Conservation (phyloP, 2,888 invertebrate genomes). For the Aporophyla nigra region DNA sequence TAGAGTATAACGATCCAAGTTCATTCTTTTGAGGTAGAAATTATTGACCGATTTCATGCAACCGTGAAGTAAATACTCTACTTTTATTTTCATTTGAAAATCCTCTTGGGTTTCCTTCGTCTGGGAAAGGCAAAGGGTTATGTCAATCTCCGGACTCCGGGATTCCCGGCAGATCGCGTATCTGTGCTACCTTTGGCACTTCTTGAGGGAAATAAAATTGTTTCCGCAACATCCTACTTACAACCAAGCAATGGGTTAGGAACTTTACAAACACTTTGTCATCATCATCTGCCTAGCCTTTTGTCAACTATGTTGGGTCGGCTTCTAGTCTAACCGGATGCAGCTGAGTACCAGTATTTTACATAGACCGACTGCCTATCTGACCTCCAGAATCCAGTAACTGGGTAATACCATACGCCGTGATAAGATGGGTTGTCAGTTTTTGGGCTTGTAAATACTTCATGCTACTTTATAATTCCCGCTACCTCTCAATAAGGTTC, state of each 20-base stretch:
- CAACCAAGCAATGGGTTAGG: background rate
- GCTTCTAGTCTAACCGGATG: too few relatives aligned
- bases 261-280: background rate
- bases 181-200: background rate
- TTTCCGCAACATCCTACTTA: background rate
- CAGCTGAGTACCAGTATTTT: too few relatives aligned
- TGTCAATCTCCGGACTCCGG: constrained; percentile 17
- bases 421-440: too few relatives aligned
- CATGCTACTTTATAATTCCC: background rate
- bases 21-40: background rate
- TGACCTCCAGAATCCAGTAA: too few relatives aligned
- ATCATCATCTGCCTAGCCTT: too few relatives aligned
- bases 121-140: constrained; percentile 1
- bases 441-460: background rate
- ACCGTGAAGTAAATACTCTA: background rate
- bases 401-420: too few relatives aligned
- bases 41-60: background rate
- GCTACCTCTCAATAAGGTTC: background rate
- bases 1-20: background rate
- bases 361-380: too few relatives aligned
- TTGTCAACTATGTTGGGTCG: too few relatives aligned
- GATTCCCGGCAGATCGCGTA: background rate
- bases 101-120: background rate
- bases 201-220: background rate
- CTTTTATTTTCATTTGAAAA: background rate